Evolutionary conservation across 2,113 vertebrate genomes (phyloP).

Genomic region (Trogon melanurus): DNA sequence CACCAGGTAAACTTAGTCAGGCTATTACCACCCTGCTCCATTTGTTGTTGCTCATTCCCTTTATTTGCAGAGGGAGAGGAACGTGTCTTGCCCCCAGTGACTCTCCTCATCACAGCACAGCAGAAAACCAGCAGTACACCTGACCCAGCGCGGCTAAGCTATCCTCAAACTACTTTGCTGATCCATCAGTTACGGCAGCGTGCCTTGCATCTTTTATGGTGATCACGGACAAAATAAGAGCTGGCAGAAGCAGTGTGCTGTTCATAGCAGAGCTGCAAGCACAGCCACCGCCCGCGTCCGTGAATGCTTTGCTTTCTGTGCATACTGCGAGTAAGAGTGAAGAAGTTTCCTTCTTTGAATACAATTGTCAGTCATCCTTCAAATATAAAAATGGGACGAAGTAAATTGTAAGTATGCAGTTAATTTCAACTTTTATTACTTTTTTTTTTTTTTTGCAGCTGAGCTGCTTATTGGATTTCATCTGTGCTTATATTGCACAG

Average conservation of each 20-base stretch:
- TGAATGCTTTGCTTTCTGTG: background rate
- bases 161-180: background rate
- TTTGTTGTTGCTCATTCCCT: background rate
- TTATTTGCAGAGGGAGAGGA: background rate
- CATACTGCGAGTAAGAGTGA: background rate
- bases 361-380: background rate
- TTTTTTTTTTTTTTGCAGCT: background rate
- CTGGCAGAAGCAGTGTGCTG: background rate
- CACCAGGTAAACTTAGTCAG: background rate
- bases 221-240: background rate
- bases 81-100: background rate
- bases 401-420: background rate
- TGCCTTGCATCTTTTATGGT: background rate
- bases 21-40: background rate
- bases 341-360: background rate
- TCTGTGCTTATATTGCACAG: background rate
- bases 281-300: fast-evolving
- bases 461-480: background rate
- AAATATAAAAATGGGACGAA: background rate
- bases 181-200: background rate
- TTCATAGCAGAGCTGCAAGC: background rate
- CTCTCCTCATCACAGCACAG: background rate
- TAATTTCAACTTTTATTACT: background rate
- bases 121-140: background rate
- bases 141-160: background rate